These are phyloP conservation scores for Halichondria panicea DNA, from an alignment of 37 sponge, comb jelly and placozoan species.

Conservation along the genomic window DNA sequence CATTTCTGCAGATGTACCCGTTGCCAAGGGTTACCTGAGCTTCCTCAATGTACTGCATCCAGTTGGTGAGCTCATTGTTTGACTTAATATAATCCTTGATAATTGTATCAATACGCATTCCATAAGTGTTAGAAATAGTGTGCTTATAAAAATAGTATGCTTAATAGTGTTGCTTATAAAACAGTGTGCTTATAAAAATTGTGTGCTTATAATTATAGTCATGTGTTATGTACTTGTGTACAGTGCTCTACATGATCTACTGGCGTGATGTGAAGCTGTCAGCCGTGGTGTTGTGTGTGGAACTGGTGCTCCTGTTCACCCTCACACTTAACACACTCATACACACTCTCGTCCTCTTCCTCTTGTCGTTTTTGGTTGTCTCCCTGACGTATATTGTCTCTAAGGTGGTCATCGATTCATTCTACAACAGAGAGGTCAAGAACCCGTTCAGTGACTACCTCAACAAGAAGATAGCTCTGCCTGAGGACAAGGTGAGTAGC, in stretches of 20 bases:
- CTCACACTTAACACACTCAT: constrained; percentile 76
- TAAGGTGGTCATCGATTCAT: constrained; percentile 69
- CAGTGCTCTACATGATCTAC: constrained; percentile 74
- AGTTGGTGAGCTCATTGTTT: constrained; percentile 25
- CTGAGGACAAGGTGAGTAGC: constrained; percentile 56
- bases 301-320: constrained; percentile 58
- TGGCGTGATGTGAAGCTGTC: constrained; percentile 61
- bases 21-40: constrained; percentile 55
- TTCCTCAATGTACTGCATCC: constrained; percentile 57
- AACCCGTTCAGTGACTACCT: constrained; percentile 78
- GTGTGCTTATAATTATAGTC: not conserved
- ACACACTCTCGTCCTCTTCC: constrained; percentile 60
- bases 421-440: constrained; percentile 64
- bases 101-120: too few species aligned
- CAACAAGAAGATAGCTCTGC: constrained; percentile 27
- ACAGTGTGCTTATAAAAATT: not conserved
- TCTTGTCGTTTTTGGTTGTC: constrained; percentile 68
- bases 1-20: not conserved
- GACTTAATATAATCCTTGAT: too few species aligned
- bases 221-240: not conserved
- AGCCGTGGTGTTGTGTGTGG: constrained; percentile 50
- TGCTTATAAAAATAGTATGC: not conserved
- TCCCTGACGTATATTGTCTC: constrained; percentile 70
- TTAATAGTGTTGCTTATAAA: not conserved
- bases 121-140: too few species aligned